These are phyloP conservation scores for Microcebus griseorufus DNA, from an alignment of 2,113 vertebrate species.

Conservation along the genomic window DNA sequence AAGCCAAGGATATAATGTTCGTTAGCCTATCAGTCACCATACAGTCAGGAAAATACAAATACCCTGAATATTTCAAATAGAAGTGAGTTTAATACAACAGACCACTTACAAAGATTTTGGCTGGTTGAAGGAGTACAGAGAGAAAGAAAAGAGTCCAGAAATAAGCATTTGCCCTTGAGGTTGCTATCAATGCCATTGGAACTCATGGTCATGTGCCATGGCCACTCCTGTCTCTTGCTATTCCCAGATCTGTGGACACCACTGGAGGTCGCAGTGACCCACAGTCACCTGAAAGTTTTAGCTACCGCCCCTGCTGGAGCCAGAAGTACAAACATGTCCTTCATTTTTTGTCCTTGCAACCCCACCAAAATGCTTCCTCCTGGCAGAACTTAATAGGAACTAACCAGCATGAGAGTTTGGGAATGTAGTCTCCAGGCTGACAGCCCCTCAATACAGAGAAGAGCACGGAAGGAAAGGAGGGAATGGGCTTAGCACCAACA, in stretches of 20 bases:
- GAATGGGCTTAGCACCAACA: background rate
- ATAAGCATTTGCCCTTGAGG: background rate
- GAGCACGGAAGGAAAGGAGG: background rate
- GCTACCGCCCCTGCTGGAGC: background rate
- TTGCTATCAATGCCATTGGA: background rate
- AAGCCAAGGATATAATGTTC: background rate
- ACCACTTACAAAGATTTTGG: background rate
- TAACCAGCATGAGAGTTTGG: background rate
- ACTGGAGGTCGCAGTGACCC: background rate
- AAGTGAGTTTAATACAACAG: background rate
- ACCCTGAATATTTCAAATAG: background rate
- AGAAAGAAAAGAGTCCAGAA: background rate
- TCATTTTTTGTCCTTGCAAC: background rate
- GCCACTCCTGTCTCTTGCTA: background rate
- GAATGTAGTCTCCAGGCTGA: background rate
- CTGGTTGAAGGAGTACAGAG: background rate
- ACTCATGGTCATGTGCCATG: background rate
- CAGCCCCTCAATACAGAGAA: background rate
- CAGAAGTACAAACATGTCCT: background rate
- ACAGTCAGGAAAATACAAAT: background rate
- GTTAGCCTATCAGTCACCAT: background rate
- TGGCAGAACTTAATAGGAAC: background rate
- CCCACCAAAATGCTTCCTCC: background rate
- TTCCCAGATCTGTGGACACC: background rate
- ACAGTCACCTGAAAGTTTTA: background rate